Base-by-base conservation (phyloP, 2,888 invertebrate genomes). In the Apodemia duryi region DNA sequence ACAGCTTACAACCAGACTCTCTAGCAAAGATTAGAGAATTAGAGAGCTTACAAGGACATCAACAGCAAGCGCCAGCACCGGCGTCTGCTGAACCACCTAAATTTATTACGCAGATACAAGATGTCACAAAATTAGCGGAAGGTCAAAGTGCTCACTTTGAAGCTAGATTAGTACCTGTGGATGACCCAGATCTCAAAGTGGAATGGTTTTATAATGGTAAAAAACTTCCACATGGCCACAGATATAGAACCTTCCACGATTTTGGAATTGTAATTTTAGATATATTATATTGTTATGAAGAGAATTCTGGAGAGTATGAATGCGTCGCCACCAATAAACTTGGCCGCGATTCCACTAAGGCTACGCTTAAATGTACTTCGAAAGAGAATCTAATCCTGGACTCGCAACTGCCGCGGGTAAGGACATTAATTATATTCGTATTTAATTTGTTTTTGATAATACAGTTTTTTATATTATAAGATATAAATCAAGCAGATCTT, bases 221-320 rank as follows among this genome's bases (percentile, higher is more conserved):
- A 84, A 98, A 97, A 82, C 89, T 98, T 74, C 97, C 97, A 1
- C 96, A 97, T 88, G 99, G 99, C 63, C 98, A 99, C 85, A 95
- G 99, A 72, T 99, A 98, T 86, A 95, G 98, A 75, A 98, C 98
- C 65, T 98, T 98, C 95, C 98, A 98, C 81, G 98, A 99, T 81
- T 99, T 99, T 84, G 98, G 98, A 69, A 97, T 98, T 78, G 98
- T 98, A 63, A 98, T 98, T 75, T 93, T 99, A 79, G 98, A 98
- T 79, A 98, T 99, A 75, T 88, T 98, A 51, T 98, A 98, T 80
- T 98, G 98, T 79, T 98, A 98, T 81, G 98, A 98, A 87, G 98
- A 98, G 89, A 98, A 98, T 83, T 97, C 97, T 61, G 98, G 98
- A 63, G 95, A 95, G 68, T 98, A 98, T 81, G 98, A 98, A 89